Conservation (phyloP, 2,113 vertebrate genomes). For the Sylvia atricapilla region DNA sequence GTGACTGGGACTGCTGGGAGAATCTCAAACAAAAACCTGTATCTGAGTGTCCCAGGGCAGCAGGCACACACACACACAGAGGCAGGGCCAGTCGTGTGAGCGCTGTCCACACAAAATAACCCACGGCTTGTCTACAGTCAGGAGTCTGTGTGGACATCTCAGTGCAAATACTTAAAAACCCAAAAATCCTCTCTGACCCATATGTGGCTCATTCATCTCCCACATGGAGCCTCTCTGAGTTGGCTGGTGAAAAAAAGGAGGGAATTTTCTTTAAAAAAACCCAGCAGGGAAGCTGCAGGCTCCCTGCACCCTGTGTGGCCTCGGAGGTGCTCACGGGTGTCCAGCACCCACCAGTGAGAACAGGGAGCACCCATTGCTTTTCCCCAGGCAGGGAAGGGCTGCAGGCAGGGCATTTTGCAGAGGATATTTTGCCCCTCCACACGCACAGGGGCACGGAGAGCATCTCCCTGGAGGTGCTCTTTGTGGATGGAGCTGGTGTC, state of each 20-base stretch:
- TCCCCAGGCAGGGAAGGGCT: rapidly evolving
- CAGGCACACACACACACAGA: rapidly evolving
- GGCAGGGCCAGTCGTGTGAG: rapidly evolving
- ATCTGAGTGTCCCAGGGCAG: rapidly evolving
- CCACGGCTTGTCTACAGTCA: rapidly evolving
- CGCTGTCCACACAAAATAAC: background rate
- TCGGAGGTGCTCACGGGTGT: rapidly evolving
- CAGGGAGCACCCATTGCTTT: rapidly evolving
- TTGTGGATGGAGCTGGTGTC: rapidly evolving
- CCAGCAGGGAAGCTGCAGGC: rapidly evolving
- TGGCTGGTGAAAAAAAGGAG: background rate
- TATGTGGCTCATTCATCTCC: background rate
- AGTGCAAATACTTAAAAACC: background rate
- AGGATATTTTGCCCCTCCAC: rapidly evolving
- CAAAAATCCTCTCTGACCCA: background rate
- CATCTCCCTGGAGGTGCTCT: background rate
- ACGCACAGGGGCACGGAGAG: rapidly evolving
- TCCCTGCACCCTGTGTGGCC: rapidly evolving
- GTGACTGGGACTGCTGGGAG: rapidly evolving
- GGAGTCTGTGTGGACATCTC: rapidly evolving
- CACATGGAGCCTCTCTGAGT: background rate
- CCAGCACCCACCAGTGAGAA: rapidly evolving
- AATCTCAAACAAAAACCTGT: rapidly evolving
- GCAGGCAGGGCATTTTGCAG: rapidly evolving
- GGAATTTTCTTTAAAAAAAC: background rate